Evolutionary conservation across 2,113 vertebrate species (phyloP).

Genomic region (Stomatorhinus ivindoensis): DNA sequence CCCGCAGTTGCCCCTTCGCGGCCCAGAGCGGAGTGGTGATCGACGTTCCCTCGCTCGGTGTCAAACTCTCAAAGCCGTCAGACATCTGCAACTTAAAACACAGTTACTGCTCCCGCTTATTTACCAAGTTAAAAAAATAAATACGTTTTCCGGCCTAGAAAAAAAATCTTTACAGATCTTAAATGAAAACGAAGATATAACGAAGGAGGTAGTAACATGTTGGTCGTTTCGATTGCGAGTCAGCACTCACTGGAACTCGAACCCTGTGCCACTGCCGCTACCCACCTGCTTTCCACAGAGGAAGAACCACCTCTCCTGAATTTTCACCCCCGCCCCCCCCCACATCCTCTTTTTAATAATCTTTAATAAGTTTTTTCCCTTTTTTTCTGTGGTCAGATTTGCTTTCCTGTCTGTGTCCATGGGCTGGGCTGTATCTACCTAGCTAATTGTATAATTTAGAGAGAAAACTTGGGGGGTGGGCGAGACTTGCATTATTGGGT

Average conservation of each 20-base stretch:
- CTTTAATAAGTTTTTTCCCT: background rate
- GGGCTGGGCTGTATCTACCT: background rate
- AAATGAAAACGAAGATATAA: background rate
- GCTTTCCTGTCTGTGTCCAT: background rate
- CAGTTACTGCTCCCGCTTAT: background rate
- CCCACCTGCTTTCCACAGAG: background rate
- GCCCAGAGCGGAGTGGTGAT: background rate
- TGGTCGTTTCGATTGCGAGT: background rate
- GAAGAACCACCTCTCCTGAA: background rate
- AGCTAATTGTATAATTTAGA: background rate
- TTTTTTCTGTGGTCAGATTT: background rate
- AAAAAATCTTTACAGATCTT: background rate
- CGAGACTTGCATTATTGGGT: background rate
- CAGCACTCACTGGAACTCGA: background rate
- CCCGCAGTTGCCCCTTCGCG: background rate
- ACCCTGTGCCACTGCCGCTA: background rate
- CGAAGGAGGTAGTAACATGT: background rate
- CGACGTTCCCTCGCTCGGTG: constrained; percentile 30
- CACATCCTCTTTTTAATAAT: background rate
- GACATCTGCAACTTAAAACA: constrained; percentile 6
- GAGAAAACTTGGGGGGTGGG: background rate
- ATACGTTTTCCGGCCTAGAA: background rate
- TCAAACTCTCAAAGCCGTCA: constrained; percentile 23
- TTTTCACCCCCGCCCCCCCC: background rate
- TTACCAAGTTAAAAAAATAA: background rate